Evolutionary conservation across 2,888 invertebrate genomes (phyloP).

Genomic region (Caenorhabditis macrosperma): DNA sequence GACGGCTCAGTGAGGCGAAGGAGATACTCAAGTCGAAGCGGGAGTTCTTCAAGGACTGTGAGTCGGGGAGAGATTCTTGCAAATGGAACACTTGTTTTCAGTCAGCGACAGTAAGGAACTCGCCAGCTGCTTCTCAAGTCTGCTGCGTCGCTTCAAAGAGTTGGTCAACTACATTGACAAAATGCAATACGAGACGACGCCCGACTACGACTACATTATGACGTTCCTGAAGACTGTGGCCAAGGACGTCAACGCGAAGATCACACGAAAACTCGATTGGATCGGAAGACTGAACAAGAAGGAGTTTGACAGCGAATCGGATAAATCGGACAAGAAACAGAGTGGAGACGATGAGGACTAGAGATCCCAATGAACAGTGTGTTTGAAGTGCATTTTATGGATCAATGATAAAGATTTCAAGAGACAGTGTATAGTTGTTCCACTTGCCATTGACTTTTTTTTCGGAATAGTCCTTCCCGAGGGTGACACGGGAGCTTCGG

Average conservation of each 20-base stretch:
- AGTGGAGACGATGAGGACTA: conserved; percentile 1
- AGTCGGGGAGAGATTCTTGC: background rate
- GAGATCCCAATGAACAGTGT: background rate
- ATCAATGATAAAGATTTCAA: no score
- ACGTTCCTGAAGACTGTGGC: conserved; percentile 43
- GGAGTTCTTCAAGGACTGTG: conserved; percentile 29
- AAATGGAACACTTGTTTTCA: conserved; percentile 20
- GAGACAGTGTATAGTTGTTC: no score
- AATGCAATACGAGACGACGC: conserved; percentile 26
- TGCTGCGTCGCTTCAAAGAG: conserved; percentile 12
- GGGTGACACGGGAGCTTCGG: no score
- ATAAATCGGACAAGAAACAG: conserved; percentile 46
- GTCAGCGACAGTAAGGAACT: background rate
- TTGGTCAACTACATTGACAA: conserved; percentile 38
- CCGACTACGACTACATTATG: conserved; percentile 50
- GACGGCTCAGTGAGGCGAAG: conserved; percentile 2
- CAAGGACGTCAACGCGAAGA: conserved; percentile 40
- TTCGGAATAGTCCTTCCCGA: no score
- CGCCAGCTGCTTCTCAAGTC: background rate
- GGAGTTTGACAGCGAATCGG: conserved; percentile 49
- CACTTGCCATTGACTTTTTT: no score
- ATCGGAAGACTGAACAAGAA: conserved; percentile 56
- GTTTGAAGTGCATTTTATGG: no score
- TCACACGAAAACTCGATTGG: conserved; percentile 58
- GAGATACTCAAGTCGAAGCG: conserved; percentile 40